phyloP scores from a whole-genome alignment of 2,113 vertebrate genomes.

The Baryphthengus martii region DNA sequence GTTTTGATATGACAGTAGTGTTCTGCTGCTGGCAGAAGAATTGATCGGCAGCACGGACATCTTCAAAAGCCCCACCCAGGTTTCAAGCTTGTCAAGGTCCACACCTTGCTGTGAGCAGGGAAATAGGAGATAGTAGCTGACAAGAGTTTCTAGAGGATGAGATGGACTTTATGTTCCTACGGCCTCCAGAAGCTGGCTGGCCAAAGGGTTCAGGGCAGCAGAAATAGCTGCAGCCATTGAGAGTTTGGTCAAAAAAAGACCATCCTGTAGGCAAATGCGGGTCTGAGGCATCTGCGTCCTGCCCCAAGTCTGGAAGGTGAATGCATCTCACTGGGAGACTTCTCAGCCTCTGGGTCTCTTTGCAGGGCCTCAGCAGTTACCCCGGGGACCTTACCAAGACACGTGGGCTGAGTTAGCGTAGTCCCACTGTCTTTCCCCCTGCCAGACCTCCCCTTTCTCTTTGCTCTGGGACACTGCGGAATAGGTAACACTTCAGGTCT shows the following conservation, averaged over 20 bases:
- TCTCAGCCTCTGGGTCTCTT: neutral
- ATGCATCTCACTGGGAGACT: neutral
- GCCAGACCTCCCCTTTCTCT: neutral
- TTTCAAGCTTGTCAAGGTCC: neutral
- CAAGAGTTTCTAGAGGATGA: neutral
- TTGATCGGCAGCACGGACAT: neutral
- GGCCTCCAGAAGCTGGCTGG: neutral
- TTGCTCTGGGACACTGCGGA: neutral
- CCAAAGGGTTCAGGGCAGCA: neutral
- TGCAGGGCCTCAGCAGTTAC: neutral
- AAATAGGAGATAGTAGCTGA: neutral
- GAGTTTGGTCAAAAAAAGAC: neutral
- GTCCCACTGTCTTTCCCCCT: neutral
- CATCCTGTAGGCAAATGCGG: neutral
- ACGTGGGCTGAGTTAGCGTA: neutral
- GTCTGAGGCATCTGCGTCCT: neutral
- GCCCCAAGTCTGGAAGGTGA: neutral
- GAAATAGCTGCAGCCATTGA: neutral
- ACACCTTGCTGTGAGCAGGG: neutral
- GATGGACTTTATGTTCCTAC: neutral
- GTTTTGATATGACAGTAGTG: neutral
- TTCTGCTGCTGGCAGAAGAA: neutral
- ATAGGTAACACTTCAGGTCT: neutral
- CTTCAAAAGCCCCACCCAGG: rapidly evolving
- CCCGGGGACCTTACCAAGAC: neutral